Evolutionary conservation across 2,888 invertebrate species (phyloP).

Genomic region (Lymantria monacha): DNA sequence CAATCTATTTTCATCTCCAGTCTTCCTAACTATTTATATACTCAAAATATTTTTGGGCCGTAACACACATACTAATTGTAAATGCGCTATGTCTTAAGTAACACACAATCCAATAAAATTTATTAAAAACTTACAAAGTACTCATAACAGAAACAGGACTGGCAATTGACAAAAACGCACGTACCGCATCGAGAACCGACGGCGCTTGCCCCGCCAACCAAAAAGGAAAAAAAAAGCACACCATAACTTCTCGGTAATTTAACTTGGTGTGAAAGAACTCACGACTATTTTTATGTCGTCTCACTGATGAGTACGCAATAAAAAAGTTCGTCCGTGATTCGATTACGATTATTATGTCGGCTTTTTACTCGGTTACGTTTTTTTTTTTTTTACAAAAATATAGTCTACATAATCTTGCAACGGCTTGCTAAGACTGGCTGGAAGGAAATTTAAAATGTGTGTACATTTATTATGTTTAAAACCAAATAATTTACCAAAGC

Average conservation of each 20-base stretch:
- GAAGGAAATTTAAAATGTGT: too few species aligned
- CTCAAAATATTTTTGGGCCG: not conserved
- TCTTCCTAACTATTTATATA: not conserved
- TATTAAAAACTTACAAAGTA: not conserved
- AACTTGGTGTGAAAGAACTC: constrained; percentile 54
- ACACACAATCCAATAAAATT: constrained; percentile 6
- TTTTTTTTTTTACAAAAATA: constrained; percentile 21
- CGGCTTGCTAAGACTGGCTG: too few species aligned
- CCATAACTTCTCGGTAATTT: constrained; percentile 38
- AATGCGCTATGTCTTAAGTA: not conserved
- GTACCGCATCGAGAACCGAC: constrained; percentile 14
- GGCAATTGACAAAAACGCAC: constrained; percentile 43
- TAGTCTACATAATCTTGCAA: not conserved
- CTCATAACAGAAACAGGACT: constrained; percentile 26
- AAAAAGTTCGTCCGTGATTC: constrained; percentile 52
- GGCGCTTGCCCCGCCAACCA: constrained; percentile 28
- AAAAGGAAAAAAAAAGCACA: constrained; percentile 40
- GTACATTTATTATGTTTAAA: too few species aligned
- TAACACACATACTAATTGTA: not conserved
- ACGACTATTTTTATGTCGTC: constrained; percentile 49
- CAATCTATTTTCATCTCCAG: too few species aligned
- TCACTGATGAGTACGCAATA: constrained; percentile 32
- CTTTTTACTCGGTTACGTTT: constrained; percentile 28
- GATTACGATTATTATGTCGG: constrained; percentile 55
- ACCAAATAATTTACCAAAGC: too few species aligned